Base-by-base conservation (phyloP, 2,888 invertebrate species). In the Lasioglossum figueresi region DNA sequence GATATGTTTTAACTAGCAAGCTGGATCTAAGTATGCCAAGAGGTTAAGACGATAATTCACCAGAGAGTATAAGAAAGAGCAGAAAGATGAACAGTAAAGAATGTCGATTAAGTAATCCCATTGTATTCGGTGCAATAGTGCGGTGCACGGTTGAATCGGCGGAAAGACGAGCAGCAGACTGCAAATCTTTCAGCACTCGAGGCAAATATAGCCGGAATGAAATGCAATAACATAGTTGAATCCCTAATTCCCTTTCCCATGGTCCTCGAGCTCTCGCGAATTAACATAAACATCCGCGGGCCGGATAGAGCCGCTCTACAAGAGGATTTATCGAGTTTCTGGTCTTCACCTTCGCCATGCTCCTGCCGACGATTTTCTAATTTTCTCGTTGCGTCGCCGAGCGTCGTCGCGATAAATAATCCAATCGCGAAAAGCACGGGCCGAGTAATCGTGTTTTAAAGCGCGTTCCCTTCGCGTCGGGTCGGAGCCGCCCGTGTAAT, bases 301-400 rank as follows among this genome's bases (percentile, higher is more conserved):
- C 27, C 59, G 27, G 27, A 31, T 31, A 52, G 52, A 66, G 66
- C 23, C 66, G 19, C 6, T 34, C 8, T 34, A 10, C 6, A 10
- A 19, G 6, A 34, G 34, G 19, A 16, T 66, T 66, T 34, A 66
- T 66, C 66, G 34, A 66, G 27, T n/a, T n/a, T 71, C 27, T 59
- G 14, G 27, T 59, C 14, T 71, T 77, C 78, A 85, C 85, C 84
- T 85, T 72, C 6, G 75, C 66, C 85, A 85, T 84, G 6, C 37
- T 80, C 0, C 16, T 34, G 59, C 6, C 27, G 14, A 34, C 34
- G 34, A 63, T 31, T 8, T 14, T 43, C 19, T 6, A 12, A 40
- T 70, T 27, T 59, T 31, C 68, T 37, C 23, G 75, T 76, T 40
- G 68, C n/a, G 27, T 10, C 34, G 34, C 19, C 43, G 79, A 59